A percentile compares a stretch with the other conserved stretches of the same genome.
phyloP scores from a whole-genome alignment of 2,797 vertebrate genomes.

The Enteromius unitaeniatus region DNA sequence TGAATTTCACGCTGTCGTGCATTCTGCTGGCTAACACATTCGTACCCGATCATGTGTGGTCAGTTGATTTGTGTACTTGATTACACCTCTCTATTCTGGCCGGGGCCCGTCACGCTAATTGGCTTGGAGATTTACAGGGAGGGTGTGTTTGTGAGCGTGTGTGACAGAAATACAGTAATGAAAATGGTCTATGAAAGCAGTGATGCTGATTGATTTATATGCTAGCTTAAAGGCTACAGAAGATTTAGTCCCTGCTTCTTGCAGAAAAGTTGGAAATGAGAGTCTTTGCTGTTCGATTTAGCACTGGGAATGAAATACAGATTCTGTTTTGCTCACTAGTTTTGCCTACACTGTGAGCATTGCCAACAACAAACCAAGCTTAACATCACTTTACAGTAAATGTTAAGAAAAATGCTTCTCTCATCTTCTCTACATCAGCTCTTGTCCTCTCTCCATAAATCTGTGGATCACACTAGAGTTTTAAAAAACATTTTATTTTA shows the following conservation, averaged over 20 bases:
- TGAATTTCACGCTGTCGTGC: constrained; percentile 62
- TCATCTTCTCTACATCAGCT: constrained; percentile 1
- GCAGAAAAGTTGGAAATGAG: constrained; percentile 37
- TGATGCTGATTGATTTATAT: constrained; percentile 72
- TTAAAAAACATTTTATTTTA: background rate
- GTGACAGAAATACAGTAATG: constrained; percentile 33
- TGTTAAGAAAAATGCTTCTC: background rate
- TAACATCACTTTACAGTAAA: constrained; percentile 12
- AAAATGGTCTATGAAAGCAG: constrained; percentile 43
- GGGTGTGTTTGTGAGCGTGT: constrained; percentile 19
- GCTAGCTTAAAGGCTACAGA: constrained; percentile 68
- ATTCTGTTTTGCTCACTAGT: constrained; percentile 10
- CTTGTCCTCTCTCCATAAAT: background rate
- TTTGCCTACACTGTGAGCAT: background rate
- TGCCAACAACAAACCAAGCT: background rate
- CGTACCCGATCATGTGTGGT: constrained; percentile 35
- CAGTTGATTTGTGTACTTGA: constrained; percentile 63
- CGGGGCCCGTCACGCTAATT: constrained; percentile 36
- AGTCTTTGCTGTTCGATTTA: constrained; percentile 33
- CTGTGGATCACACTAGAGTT: background rate
- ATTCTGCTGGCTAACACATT: constrained; percentile 40
- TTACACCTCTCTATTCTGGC: constrained; percentile 56
- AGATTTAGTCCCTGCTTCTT: constrained; percentile 66
- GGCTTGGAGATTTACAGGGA: constrained; percentile 47
- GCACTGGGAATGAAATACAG: constrained; percentile 13